A percentile compares a stretch with the other conserved stretches of the same genome.
Evolutionary conservation across 2,888 invertebrate genomes (phyloP).

Genomic region (Nowickia ferox): DNA sequence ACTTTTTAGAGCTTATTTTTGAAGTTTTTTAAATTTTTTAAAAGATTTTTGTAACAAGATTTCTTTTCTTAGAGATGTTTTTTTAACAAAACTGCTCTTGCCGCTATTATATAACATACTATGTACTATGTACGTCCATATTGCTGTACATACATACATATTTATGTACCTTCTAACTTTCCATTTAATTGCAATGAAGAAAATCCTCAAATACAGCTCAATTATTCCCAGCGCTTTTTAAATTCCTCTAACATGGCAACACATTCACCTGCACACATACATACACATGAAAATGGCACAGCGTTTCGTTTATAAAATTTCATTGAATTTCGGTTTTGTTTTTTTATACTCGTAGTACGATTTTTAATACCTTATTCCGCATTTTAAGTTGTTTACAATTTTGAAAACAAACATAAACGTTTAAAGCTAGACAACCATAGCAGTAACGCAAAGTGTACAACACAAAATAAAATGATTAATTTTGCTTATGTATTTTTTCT

Average conservation of each 20-base stretch:
- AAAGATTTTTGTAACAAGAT: no score
- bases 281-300: not conserved
- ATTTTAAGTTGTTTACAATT: conserved; percentile 71
- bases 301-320: conserved; percentile 64
- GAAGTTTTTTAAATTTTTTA: no score
- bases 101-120: no score
- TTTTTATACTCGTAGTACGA: conserved; percentile 10
- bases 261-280: conserved; percentile 4
- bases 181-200: no score
- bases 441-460: conserved; percentile 35
- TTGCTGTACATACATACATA: not conserved
- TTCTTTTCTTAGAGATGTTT: no score
- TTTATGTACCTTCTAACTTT: not conserved
- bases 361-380: conserved; percentile 49
- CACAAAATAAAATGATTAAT: conserved; percentile 55
- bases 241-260: conserved; percentile 4
- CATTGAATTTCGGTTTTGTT: conserved; percentile 53
- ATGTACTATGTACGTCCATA: not conserved
- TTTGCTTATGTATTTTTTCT: conserved; percentile 21
- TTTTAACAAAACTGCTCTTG: no score
- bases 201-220: no score
- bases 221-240: not conserved
- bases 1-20: no score
- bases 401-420: conserved; percentile 60
- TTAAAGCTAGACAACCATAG: conserved; percentile 48